Base-by-base conservation (phyloP, 2,797 vertebrate genomes). In the Trematomus bernacchii region DNA sequence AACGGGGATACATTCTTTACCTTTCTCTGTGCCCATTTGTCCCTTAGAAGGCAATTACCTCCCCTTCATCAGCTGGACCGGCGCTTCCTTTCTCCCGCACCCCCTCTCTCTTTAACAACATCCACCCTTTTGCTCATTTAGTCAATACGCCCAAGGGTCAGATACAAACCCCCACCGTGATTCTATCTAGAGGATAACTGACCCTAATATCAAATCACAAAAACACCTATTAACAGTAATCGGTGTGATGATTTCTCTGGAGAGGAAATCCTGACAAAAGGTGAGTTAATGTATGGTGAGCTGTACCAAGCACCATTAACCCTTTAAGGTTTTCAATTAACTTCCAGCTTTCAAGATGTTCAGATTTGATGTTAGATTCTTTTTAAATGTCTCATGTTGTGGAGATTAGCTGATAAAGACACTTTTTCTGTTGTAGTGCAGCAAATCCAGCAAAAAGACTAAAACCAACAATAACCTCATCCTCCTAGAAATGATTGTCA, bases 31-130 rank as follows among this genome's bases (percentile, higher is more conserved):
- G 61, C 6, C 71, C 46, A 51, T 87, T 76, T 74, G 52, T 67
- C 61, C 55, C 47, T 44, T 58, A 59, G 71, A 83, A 87, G 68
- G 68, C 83, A 87, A 90, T 87, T 85, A 80, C 51, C 18, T 81
- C 59, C 55, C 60, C 47, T 70, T 74, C 68, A 64, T 85, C 46
- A 66, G 27, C 40, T 40, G 37, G 62, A 79, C 9, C 3, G 43
- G 46, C 42, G 12, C 76, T 46, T 73, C 18, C 64, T 68, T 66
- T 47, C 50, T 19, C 27, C 46, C 4, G 42, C 52, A 58, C 42
- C 40, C 58, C 10, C 6, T n/a, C 58, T 30, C 47, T 44, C 60
- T 64, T 62, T 73, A 58, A 66, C 68, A 73, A 18, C 58, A 69
- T 63, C 51, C 50, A 53, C 15, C 30, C 37, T 42, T 46, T 67